phyloP scores from a whole-genome alignment of 2,797 vertebrate species.

The Gymnopithys bicolor region DNA sequence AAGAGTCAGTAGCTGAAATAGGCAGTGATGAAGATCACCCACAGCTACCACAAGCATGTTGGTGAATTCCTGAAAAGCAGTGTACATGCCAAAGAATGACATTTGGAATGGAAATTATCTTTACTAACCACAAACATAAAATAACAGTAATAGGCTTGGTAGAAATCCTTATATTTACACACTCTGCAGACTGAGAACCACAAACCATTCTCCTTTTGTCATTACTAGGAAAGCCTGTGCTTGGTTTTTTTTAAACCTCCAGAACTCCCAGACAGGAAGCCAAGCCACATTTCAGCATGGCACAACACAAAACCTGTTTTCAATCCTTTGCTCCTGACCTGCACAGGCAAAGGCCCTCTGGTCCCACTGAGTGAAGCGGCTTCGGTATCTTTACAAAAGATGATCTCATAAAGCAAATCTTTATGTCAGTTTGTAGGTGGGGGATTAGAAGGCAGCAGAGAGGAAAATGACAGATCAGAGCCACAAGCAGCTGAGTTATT shows the following conservation, averaged over 20 bases:
- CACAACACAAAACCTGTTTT: not conserved
- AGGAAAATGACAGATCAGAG: not conserved
- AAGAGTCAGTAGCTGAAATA: not conserved
- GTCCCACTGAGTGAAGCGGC: not conserved
- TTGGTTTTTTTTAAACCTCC: not conserved
- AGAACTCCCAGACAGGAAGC: not conserved
- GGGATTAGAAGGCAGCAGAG: not conserved
- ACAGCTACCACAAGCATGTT: not conserved
- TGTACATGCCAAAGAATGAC: not conserved
- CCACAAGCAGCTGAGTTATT: not conserved
- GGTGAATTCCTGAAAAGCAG: not conserved
- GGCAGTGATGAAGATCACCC: not conserved
- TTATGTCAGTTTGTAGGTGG: not conserved
- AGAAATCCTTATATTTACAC: not conserved
- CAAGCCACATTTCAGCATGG: not conserved
- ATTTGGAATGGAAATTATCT: not conserved
- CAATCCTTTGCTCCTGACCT: not conserved
- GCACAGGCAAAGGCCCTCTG: not conserved
- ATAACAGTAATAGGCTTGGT: not conserved
- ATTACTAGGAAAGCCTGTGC: not conserved
- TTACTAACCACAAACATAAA: not conserved
- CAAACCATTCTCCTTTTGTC: not conserved
- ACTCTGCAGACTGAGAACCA: not conserved
- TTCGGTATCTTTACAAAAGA: not conserved
- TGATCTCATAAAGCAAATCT: not conserved